These are phyloP conservation scores for Micrasema longulum DNA, from an alignment of 1,140 invertebrate genomes.

Conservation along the genomic window DNA sequence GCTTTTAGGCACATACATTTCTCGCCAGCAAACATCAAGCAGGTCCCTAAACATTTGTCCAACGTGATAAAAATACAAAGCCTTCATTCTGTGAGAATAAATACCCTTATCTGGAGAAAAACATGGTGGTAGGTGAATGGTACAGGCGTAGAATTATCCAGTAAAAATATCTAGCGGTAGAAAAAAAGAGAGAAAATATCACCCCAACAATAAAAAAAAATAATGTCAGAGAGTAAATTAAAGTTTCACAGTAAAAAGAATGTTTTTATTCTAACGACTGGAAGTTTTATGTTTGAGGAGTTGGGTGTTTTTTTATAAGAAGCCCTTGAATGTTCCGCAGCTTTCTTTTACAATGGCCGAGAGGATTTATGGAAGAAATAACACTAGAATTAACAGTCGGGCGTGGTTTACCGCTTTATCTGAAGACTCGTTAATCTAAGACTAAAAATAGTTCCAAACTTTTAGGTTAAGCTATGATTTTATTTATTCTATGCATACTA, in stretches of 20 bases:
- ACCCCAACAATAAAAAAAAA: background rate
- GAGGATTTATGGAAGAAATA: no score
- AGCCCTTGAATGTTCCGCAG: no score
- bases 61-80: slow-evolving; percentile 51
- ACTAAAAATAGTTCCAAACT: background rate
- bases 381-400: slow-evolving; percentile 24
- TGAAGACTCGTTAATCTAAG: slow-evolving; percentile 12
- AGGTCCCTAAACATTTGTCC: slow-evolving; percentile 46
- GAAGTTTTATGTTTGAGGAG: no score
- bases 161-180: slow-evolving; percentile 5
- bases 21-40: slow-evolving; percentile 28
- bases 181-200: background rate
- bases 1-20: slow-evolving; percentile 36
- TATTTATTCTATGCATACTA: no score
- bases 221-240: background rate
- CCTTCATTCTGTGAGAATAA: slow-evolving; percentile 31
- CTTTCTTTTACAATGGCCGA: no score
- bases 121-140: slow-evolving; percentile 15
- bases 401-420: slow-evolving; percentile 25
- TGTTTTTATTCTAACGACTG: background rate
- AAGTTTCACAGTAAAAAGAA: background rate
- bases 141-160: slow-evolving; percentile 33
- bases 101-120: slow-evolving; percentile 30
- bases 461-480: background rate
- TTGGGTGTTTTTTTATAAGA: no score